Conservation (phyloP, 2,888 invertebrate species). For the Melipona bicolor region DNA sequence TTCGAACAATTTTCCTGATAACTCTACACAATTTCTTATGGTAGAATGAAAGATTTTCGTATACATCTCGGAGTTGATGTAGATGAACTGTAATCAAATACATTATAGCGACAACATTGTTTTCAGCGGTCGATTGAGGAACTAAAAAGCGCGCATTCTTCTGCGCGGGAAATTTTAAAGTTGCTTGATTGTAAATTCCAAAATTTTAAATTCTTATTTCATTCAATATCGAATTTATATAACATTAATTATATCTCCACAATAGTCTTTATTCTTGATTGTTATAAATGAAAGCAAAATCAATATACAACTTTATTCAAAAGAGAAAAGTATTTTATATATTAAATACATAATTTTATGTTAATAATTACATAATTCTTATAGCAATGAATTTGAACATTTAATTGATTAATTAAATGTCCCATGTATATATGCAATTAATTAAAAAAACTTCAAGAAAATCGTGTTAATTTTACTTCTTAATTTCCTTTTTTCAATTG, state of each 20-base stretch:
- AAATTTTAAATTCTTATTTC: neutral
- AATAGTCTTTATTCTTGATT: neutral
- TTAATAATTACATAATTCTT: neutral
- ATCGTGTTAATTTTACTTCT: neutral
- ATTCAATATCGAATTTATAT: neutral
- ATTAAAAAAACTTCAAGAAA: neutral
- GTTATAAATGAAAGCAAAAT: neutral
- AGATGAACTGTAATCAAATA: neutral
- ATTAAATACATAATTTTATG: neutral
- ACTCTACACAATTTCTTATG: neutral
- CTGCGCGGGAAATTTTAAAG: neutral
- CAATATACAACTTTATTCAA: neutral
- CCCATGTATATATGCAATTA: neutral
- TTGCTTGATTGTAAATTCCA: no score
- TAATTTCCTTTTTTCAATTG: neutral
- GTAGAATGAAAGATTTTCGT: conserved; percentile 8
- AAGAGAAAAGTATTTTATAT: neutral
- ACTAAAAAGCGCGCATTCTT: neutral
- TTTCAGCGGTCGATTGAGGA: neutral
- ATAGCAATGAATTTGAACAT: neutral
- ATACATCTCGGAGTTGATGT: conserved; percentile 19
- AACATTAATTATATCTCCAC: neutral
- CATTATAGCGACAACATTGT: neutral
- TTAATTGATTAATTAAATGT: neutral
- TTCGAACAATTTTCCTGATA: neutral